Conservation (phyloP, 2,113 vertebrate species). For the Oncorhynchus keta region DNA sequence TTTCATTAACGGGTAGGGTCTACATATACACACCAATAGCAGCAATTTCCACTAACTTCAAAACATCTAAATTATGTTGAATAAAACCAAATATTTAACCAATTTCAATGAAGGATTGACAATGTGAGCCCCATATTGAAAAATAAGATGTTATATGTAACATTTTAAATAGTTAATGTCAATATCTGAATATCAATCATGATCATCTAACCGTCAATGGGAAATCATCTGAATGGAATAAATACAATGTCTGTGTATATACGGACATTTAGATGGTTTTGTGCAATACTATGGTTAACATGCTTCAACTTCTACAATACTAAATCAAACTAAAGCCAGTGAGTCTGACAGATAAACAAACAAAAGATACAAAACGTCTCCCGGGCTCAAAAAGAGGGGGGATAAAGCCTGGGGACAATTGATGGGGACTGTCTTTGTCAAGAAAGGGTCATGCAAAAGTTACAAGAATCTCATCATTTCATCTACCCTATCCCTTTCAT, state of each 20-base stretch:
- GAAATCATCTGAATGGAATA: not conserved
- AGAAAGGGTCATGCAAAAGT: slow-evolving; percentile 96
- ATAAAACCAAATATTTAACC: slow-evolving; percentile 51
- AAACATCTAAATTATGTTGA: slow-evolving; percentile 69
- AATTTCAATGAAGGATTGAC: not conserved
- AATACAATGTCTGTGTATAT: not conserved
- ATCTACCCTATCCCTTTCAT: slow-evolving; percentile 65
- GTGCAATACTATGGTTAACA: not conserved
- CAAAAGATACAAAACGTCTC: slow-evolving; percentile 76
- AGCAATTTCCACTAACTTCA: slow-evolving; percentile 83
- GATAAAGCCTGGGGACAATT: slow-evolving; percentile 78
- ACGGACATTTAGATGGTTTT: not conserved
- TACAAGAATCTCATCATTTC: slow-evolving; percentile 88
- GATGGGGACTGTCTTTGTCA: slow-evolving; percentile 89
- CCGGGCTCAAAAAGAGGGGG: slow-evolving; percentile 70
- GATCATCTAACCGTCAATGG: not conserved
- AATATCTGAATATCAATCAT: not conserved
- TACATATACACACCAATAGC: slow-evolving; percentile 82
- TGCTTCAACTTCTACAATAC: slow-evolving; percentile 35
- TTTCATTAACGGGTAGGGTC: slow-evolving; percentile 75
- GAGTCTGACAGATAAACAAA: slow-evolving; percentile 69
- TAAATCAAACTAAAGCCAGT: slow-evolving; percentile 48
- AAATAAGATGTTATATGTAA: not conserved
- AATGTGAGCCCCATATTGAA: not conserved
- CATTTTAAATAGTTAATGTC: not conserved